Conservation (phyloP, 2,888 invertebrate species). For the Drosophila yooni region DNA sequence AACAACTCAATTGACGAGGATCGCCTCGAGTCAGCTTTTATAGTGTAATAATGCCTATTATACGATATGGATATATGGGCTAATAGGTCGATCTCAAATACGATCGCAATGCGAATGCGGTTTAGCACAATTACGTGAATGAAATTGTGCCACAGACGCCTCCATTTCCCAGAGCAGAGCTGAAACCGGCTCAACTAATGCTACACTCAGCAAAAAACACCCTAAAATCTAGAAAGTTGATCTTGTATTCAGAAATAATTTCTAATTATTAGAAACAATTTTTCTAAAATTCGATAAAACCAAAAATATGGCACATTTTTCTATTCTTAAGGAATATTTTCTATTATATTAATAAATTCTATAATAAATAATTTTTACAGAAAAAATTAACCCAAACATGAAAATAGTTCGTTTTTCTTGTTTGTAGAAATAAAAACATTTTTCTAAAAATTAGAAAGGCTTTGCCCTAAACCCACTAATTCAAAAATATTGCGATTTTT, state of each 20-base stretch:
- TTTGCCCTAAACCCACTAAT: too few relatives aligned
- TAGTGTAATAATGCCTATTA: conserved; percentile 23
- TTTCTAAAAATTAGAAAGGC: too few relatives aligned
- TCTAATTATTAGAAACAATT: background rate
- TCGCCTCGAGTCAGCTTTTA: conserved; percentile 18
- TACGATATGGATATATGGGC: conserved; percentile 62
- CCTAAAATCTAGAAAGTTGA: background rate
- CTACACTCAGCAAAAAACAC: background rate
- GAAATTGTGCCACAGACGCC: conserved; percentile 53
- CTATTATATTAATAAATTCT: too few relatives aligned
- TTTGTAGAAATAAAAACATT: too few relatives aligned
- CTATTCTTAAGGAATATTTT: too few relatives aligned
- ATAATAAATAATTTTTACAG: too few relatives aligned
- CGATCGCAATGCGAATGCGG: conserved; percentile 35
- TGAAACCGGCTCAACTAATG: conserved; percentile 61
- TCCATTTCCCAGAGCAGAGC: conserved; percentile 20
- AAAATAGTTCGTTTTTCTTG: too few relatives aligned
- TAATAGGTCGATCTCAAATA: conserved; percentile 51
- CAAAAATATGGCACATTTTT: too few relatives aligned
- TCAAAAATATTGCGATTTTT: too few relatives aligned
- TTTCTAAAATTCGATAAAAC: background rate
- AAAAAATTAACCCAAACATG: too few relatives aligned
- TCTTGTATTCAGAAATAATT: background rate
- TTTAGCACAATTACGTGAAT: conserved; percentile 57
- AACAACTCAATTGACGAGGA: conserved; percentile 27